phyloP scores from a whole-genome alignment of 2,797 vertebrate genomes.

The Fistularia tabacaria region DNA sequence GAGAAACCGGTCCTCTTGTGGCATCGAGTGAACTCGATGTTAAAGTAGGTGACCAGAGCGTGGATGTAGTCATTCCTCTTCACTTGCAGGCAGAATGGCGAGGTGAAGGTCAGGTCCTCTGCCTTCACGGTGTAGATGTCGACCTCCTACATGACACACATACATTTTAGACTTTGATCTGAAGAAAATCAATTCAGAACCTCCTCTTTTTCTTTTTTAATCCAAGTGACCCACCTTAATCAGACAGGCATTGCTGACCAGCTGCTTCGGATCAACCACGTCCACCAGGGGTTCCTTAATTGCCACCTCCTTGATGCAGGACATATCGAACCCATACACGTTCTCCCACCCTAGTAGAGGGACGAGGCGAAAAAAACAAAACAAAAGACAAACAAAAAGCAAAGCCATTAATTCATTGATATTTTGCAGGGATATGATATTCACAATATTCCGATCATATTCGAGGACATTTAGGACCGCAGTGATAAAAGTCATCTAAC shows the following conservation, averaged over 20 bases:
- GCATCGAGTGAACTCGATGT: constrained; percentile 94
- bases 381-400: neutral
- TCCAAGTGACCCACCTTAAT: constrained; percentile 79
- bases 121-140: constrained; percentile 94
- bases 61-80: constrained; percentile 95
- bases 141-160: constrained; percentile 78
- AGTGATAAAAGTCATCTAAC: no score
- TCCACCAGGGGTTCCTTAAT: constrained; percentile 92
- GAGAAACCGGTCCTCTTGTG: constrained; percentile 95
- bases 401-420: neutral
- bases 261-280: constrained; percentile 91
- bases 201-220: neutral
- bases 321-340: constrained; percentile 93
- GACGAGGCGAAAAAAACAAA: neutral
- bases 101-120: constrained; percentile 91
- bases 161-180: neutral
- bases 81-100: constrained; percentile 93
- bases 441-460: no score
- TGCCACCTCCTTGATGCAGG: constrained; percentile 92
- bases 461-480: no score
- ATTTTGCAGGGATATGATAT: no score
- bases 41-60: constrained; percentile 92
- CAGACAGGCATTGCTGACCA: constrained; percentile 88
- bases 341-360: constrained; percentile 88
- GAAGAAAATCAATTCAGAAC: neutral